A percentile compares a stretch with the other conserved stretches of the same genome.
Conservation (phyloP, 2,888 invertebrate genomes). For the Lordiphosa fenestrarum region DNA sequence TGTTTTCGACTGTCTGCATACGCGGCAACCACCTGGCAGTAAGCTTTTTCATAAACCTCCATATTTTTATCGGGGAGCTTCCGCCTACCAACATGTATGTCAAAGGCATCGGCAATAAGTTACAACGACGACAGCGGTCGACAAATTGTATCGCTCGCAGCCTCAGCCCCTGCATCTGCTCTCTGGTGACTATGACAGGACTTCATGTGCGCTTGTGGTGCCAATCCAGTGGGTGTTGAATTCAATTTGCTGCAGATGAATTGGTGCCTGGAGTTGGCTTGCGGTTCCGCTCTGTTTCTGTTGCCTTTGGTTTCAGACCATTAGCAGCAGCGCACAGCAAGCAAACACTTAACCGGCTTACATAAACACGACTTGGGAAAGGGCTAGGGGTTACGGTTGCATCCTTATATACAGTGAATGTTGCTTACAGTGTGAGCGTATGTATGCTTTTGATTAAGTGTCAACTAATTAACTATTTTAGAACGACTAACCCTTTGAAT, state of each 20-base stretch:
- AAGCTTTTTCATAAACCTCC: no score
- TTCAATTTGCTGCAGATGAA: conserved; percentile 54
- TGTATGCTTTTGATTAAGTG: no score
- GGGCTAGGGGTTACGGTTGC: conserved; percentile 17
- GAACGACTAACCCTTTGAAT: no score
- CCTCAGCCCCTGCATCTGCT: background rate
- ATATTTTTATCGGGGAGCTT: conserved; percentile 21
- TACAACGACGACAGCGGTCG: conserved; percentile 42
- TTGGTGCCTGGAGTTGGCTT: conserved; percentile 24
- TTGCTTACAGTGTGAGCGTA: no score
- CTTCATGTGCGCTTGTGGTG: conserved; percentile 18
- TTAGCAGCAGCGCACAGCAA: conserved; percentile 42
- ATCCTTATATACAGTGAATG: background rate
- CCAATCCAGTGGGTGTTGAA: conserved; percentile 24
- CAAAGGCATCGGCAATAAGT: conserved; percentile 38
- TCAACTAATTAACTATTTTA: no score
- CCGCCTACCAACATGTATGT: conserved; percentile 32
- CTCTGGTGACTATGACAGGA: conserved; percentile 17
- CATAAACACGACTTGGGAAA: conserved; percentile 32
- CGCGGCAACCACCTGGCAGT: background rate
- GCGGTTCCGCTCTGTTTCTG: conserved; percentile 27
- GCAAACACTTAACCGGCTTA: conserved; percentile 35
- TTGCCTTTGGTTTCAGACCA: conserved; percentile 54
- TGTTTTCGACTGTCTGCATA: background rate
- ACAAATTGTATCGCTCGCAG: conserved; percentile 29